These are phyloP conservation scores for Cheilosia pagana DNA, from an alignment of 2,888 invertebrate species.

Conservation along the genomic window DNA sequence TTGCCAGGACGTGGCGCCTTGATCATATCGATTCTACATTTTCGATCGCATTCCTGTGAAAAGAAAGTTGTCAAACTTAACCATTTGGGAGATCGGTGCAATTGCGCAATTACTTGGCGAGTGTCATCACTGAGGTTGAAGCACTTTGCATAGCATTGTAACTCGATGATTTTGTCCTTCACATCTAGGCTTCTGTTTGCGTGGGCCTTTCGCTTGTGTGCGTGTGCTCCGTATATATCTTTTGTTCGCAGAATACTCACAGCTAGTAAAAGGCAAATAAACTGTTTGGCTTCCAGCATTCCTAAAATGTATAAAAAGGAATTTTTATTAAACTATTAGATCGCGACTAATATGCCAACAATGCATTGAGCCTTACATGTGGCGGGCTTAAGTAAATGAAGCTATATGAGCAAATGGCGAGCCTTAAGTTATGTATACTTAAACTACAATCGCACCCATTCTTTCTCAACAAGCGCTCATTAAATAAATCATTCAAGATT, in stretches of 20 bases:
- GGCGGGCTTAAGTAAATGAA: too few species aligned
- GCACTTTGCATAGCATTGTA: slow-evolving; percentile 81
- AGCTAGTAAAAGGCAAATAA: slow-evolving; percentile 70
- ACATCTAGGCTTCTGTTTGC: slow-evolving; percentile 78
- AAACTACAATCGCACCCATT: too few species aligned
- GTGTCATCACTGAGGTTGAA: slow-evolving; percentile 68
- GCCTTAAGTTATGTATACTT: too few species aligned
- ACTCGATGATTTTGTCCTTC: slow-evolving; percentile 81
- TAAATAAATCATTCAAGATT: too few species aligned
- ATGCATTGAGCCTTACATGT: too few species aligned
- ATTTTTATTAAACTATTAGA: not conserved
- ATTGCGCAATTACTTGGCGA: slow-evolving; percentile 39
- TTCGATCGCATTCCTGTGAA: slow-evolving; percentile 77
- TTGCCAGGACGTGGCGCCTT: slow-evolving; percentile 79
- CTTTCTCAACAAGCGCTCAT: too few species aligned
- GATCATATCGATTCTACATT: slow-evolving; percentile 79
- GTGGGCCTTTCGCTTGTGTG: slow-evolving; percentile 74
- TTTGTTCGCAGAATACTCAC: slow-evolving; percentile 68
- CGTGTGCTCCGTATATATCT: slow-evolving; percentile 62
- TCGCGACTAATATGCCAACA: too few species aligned
- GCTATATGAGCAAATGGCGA: too few species aligned
- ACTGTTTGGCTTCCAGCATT: slow-evolving; percentile 71
- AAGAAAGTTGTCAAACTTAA: not conserved
- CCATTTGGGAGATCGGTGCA: not conserved
- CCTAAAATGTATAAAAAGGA: slow-evolving; percentile 25